Conservation (phyloP, 1,140 invertebrate species). For the Pseudobourletiella spinata region DNA sequence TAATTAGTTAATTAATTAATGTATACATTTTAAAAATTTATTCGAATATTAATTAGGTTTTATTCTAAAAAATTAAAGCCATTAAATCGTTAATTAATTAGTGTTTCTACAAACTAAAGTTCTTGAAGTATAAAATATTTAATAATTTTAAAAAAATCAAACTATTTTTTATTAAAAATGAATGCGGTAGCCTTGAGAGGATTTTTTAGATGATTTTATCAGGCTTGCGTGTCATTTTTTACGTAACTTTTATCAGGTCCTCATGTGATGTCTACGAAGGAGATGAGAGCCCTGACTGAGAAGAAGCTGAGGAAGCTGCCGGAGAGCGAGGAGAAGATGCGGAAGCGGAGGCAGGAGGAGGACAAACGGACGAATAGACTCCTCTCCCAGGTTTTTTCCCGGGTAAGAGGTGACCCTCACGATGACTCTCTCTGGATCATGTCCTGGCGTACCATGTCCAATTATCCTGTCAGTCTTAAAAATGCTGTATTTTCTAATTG, state of each 20-base stretch:
- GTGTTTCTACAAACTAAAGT: no score
- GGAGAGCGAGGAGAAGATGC: conserved; percentile 44
- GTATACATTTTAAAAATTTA: no score
- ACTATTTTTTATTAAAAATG: no score
- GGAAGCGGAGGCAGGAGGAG: conserved; percentile 44
- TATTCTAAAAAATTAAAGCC: no score
- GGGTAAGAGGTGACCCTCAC: conserved; percentile 31
- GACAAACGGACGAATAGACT: conserved; percentile 46
- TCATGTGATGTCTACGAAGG: conserved; percentile 30
- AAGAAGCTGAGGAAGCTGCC: conserved; percentile 44
- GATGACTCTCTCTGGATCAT: neutral
- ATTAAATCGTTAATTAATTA: no score
- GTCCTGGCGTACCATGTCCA: neutral
- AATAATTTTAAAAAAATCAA: no score
- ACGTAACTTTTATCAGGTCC: conserved; percentile 3
- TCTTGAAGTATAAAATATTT: no score
- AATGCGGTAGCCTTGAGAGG: no score
- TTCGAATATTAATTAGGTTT: no score
- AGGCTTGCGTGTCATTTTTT: neutral
- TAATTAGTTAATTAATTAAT: no score
- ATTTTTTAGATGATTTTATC: neutral
- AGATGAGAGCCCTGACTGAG: conserved; percentile 44
- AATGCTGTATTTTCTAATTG: neutral
- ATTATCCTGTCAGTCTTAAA: neutral
- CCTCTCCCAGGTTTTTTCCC: conserved; percentile 49